Evolutionary conservation across 2,888 invertebrate species (phyloP), one percentile per base, ranked within the genome.

Genomic region (Malthinus flaveolus): DNA sequence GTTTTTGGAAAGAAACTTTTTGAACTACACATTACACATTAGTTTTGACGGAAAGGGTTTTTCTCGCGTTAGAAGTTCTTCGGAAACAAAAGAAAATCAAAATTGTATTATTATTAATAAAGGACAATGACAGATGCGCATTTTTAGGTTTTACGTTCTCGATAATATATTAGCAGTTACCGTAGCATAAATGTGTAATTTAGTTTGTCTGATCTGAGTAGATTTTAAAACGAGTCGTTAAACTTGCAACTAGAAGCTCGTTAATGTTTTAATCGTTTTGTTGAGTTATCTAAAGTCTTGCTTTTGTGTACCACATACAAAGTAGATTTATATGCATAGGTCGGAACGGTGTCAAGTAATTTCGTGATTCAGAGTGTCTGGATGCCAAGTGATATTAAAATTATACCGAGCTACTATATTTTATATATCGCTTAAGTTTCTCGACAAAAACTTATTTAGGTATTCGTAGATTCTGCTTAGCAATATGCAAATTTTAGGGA

Each of bases 231-330:
- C 73, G 73, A 72, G 72, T 73, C 74, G 72, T 76, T 75, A 75
- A 73, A 70, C 70, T 73, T 69, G 70, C 72, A 72, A 74, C 74
- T 75, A 73, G 73, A 71, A 72, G 69, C 74, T 75, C 74, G 74
- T 75, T 75, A 75, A 74, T 69, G 72, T 74, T 75, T 75, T 75
- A 75, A 75, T 75, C 74, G 73, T 74, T 74, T 75, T 73, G 73
- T 66, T 71, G 72, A 73, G 73, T 73, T 72, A 73, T 72, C 71
- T 68, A 68, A 69, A 71, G 66, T 70, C 69, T 67, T 68, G 49
- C 33, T 44, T 66, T 59, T 63, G 48, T 63, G 61, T 66, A 66
- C 54, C 59, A 39, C 54, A 68, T 67, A 67, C 68, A 68, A 67
- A 68, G 66, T 69, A 68, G 64, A 72, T 72, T 71, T 71, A 72